Evolutionary conservation across 1,140 invertebrate genomes (phyloP).

Genomic region (Drosophila ogumai): DNA sequence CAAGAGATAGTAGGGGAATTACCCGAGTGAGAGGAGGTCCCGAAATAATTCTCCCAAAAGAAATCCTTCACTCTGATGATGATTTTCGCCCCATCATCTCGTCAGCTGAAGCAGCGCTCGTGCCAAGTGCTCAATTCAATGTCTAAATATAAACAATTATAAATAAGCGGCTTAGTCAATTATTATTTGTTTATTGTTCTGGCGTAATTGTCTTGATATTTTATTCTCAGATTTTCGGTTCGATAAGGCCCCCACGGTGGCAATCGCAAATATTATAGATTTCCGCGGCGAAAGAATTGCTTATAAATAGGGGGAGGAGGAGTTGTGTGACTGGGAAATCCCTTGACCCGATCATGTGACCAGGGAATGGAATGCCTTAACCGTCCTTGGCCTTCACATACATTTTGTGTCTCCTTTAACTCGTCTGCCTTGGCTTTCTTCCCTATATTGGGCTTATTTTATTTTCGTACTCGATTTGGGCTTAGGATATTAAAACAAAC

Average conservation of each 20-base stretch:
- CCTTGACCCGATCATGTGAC: conserved; percentile 31
- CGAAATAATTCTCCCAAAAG: conserved; percentile 2
- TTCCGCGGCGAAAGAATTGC: background rate
- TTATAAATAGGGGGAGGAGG: conserved; percentile 5
- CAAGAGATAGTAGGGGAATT: conserved; percentile 9
- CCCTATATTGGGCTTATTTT: background rate
- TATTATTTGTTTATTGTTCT: conserved; percentile 47
- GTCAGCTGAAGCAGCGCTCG: background rate
- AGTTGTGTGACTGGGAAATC: conserved; percentile 12
- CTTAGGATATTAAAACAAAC: background rate
- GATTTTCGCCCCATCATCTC: conserved; percentile 1
- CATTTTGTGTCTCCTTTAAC: conserved; percentile 8
- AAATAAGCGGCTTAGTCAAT: conserved; percentile 41
- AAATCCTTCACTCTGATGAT: background rate
- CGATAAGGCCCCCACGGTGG: conserved; percentile 2
- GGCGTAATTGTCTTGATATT: conserved; percentile 23
- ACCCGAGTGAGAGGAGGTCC: background rate
- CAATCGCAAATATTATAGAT: background rate
- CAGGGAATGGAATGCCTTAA: conserved; percentile 8
- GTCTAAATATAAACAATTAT: conserved; percentile 46
- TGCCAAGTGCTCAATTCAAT: conserved; percentile 29
- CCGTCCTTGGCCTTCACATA: conserved; percentile 74
- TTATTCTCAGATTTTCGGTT: conserved; percentile 27
- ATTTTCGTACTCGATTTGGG: conserved; percentile 2
- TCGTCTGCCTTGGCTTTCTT: conserved; percentile 16